phyloP scores from a whole-genome alignment of 2,797 vertebrate genomes.

The Clarias platycephalus region DNA sequence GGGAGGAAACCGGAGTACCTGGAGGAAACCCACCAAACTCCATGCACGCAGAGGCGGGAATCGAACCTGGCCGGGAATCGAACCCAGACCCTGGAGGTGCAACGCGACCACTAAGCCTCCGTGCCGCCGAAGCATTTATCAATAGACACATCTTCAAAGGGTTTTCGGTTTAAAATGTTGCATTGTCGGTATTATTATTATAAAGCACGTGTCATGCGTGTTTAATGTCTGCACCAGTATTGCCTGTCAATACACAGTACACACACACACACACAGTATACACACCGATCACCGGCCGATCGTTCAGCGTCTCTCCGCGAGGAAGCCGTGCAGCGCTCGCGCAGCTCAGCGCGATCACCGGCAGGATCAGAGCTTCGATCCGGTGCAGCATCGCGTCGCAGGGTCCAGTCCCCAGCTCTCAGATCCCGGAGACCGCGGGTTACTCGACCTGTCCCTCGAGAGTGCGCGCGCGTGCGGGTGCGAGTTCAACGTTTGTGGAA shows the following conservation, averaged over 20 bases:
- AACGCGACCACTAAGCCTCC: too few relatives aligned
- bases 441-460: neutral
- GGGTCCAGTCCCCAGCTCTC: neutral
- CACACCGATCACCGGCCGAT: conserved; percentile 55
- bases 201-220: neutral
- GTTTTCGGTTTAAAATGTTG: neutral
- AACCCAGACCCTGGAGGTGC: too few relatives aligned
- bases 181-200: neutral
- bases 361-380: neutral
- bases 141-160: neutral
- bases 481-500: neutral
- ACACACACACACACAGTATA: too few relatives aligned
- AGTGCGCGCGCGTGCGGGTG: neutral
- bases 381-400: neutral
- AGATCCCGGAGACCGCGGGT: neutral
- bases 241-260: too few relatives aligned
- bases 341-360: neutral
- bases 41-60: too few relatives aligned
- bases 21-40: too few relatives aligned
- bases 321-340: neutral
- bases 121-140: too few relatives aligned
- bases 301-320: conserved; percentile 12
- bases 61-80: too few relatives aligned
- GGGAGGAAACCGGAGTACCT: too few relatives aligned
- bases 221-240: neutral